Base-by-base conservation (phyloP, 2,797 vertebrate species). In the Betta splendens region DNA sequence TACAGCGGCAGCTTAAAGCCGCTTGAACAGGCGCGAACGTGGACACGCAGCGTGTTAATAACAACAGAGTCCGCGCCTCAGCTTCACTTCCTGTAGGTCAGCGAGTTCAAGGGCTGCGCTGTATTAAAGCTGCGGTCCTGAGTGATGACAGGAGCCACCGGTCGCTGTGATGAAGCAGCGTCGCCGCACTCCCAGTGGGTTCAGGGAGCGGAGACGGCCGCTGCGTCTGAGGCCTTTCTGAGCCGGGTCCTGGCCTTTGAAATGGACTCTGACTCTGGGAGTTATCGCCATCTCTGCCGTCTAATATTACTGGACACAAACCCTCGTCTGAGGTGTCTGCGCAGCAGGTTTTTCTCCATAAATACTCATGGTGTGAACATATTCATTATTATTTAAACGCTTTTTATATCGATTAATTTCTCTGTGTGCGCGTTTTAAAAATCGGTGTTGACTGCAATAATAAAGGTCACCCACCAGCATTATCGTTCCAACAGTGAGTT, bases 21-120 rank as follows among this genome's bases (percentile, higher is more conserved):
- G n/a, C n/a, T n/a, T n/a, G n/a, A n/a, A n/a, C n/a, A n/a, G n/a
- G n/a, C n/a, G n/a, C n/a, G n/a, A n/a, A n/a, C n/a, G n/a, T n/a
- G n/a, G 68, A 82, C 63, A 63, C 62, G 45, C 39, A 64, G 40
- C 57, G 71, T 69, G 75, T 64, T 70, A 75, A 76, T 65, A 72
- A 63, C 75, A 64, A 37, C 20, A 61, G 21, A 69, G 63, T n/a
- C 31, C 37, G 48, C 16, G 40, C 28, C 21, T 59, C 20, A 10
- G 56, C 70, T 75, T 83, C 39, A 64, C 61, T 68, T 64, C 47
- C 50, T 29, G 21, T 35, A 50, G 58, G 75, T 75, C 63, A 80
- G 59, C 68, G 59, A 71, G 46, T 68, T 71, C 55, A n/a, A 49
- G 39, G 43, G 72, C 57, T 51, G 31, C 29, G 15, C 18, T 31